Percentiles rank a stretch among this genome's conserved stretches.
Evolutionary conservation across 2,797 vertebrate genomes (phyloP).

Genomic region (Diglossa cyanea): DNA sequence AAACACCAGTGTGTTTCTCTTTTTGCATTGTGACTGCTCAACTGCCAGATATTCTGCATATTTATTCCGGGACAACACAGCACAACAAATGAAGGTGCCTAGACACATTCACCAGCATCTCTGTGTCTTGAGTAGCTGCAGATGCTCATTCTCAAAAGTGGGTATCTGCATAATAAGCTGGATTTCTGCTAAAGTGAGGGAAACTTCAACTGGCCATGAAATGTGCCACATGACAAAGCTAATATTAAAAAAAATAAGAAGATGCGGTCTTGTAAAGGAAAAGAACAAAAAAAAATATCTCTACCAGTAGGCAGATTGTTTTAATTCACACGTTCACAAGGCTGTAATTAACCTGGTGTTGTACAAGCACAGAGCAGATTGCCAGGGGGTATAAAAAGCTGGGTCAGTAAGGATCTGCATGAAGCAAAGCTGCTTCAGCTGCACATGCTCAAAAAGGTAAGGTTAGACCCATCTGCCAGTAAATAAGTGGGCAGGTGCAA

Average conservation of each 20-base stretch:
- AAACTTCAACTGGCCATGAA: neutral
- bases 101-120: neutral
- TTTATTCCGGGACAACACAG: neutral
- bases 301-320: neutral
- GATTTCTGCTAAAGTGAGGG: neutral
- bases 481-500: neutral
- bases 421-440: neutral
- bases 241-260: neutral
- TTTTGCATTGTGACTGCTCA: neutral
- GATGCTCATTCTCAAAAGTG: neutral
- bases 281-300: neutral
- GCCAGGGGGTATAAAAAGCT: neutral
- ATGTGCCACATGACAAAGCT: neutral
- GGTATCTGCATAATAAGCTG: neutral
- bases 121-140: slow-evolving; percentile 16
- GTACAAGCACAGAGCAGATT: neutral
- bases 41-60: neutral
- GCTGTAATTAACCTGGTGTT: neutral
- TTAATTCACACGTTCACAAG: neutral
- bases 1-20: neutral
- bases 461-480: neutral
- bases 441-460: neutral
- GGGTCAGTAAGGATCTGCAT: neutral
- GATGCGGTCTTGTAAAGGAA: neutral
- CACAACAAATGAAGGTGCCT: slow-evolving; percentile 4